Evolutionary conservation across 2,888 invertebrate species (phyloP), one percentile per base, ranked within the genome.

Genomic region (Mesorhabditis belari): DNA sequence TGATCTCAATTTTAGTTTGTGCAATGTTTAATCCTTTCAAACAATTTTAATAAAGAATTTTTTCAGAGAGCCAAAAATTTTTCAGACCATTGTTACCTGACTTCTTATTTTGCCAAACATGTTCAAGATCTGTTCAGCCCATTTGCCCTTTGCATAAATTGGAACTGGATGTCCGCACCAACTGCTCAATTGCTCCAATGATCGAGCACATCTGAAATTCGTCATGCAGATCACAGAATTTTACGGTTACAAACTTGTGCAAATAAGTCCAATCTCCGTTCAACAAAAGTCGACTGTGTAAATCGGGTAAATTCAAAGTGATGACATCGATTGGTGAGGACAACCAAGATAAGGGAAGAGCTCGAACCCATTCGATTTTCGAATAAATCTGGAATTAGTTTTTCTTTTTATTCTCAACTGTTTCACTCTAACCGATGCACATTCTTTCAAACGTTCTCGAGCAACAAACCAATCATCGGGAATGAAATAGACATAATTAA

Each of bases 381-480:
- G 69, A 59, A 62, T 64, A 71, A 26, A 68, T 68, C 64, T 70
- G 50, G 35, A 66, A 68, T 27, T 26, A 62, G n/a, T 28, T 17
- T n/a, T 55, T 23, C 6, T 49, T 25, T 35, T 52, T 6, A 53
- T 25, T 27, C 24, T 54, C 53, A 27, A 60, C 25, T 24, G 6
- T 54, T 26, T 27, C 28, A 27, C 21, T 23, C 9, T 21, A 23
- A n/a, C 23, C 17, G 17, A 9, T 12, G 21, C 12, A 27, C 25
- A 25, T 9, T 65, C 57, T 35, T 69, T 71, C 49, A 73, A 50
- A 55, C 66, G 67, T 24, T 73, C 71, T 49, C 73, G 53, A 1
- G 71, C 71, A 6, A 67, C 71, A 50, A 68, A 73, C 67, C 71
- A 73, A 17, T 66, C 71, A 56, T 73, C 73, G 2, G 73, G 73